Evolutionary conservation across 2,113 vertebrate genomes (phyloP), one percentile per base, ranked within the genome.

Genomic region (Calidris pugnax): DNA sequence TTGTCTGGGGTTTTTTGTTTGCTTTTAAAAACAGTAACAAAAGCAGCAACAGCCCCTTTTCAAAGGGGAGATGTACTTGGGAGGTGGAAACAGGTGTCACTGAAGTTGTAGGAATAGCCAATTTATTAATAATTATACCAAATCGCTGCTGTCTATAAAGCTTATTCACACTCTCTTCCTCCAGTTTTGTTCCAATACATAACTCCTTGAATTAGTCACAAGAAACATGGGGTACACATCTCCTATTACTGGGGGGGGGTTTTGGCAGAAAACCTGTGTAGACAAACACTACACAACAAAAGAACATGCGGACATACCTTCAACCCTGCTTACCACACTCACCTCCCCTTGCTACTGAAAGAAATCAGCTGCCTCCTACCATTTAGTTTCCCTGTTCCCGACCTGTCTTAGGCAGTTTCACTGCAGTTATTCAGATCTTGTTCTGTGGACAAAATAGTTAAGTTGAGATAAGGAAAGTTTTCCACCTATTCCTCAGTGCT

Each of bases 311-410:
- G 80, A 66, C 17, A 4, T 6, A 33, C 68, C 71, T 91, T 48
- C 56, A 92, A 72, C 79, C 92, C 92, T 93, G 69, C 86, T 94
- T 91, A 95, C 87, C 89, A 91, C 89, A 64, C 64, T 95, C 92
- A 39, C 64, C 87, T 94, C 56, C 33, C 92, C 83, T 93, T 84
- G 80, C 92, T 95, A 94, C 71, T 73, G 89, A 92, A 93, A 96
- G 57, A 91, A 95, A 85, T 79, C 62, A 13, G 0, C 53, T 91
- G 89, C 74, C 66, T 93, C 77, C 89, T 43, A 92, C 69, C 59
- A 86, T 77, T 72, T 50, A 95, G 71, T 66, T 78, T 82, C 69
- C 84, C 83, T 81, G 64, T 8, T 94, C 73, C 93, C 24, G 78
- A 76, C 35, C 62, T 93, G 77, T 62, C 89, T 32, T 69, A 86